A percentile compares a stretch with the other conserved stretches of the same genome.
phyloP scores from a whole-genome alignment of 2,113 vertebrate genomes.

The Abramis brama region DNA sequence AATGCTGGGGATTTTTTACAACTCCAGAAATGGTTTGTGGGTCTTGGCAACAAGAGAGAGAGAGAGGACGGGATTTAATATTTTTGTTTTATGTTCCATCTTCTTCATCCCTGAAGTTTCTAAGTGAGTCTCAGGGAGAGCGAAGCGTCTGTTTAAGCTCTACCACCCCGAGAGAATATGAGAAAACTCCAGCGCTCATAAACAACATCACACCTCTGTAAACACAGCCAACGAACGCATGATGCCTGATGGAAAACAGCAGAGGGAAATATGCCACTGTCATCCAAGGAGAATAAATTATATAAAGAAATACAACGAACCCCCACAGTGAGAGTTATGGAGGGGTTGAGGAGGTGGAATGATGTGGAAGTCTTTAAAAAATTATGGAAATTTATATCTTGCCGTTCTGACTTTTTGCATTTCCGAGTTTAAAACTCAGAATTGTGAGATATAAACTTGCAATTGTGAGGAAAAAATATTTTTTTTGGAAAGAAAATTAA shows the following conservation, averaged over 20 bases:
- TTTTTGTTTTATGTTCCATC: conserved; percentile 18
- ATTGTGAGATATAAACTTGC: too few species aligned
- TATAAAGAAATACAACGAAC: neutral
- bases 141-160: conserved; percentile 42
- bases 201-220: conserved; percentile 52
- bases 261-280: conserved; percentile 29
- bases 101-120: conserved; percentile 23
- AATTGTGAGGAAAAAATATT: too few species aligned
- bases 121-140: conserved; percentile 6
- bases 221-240: conserved; percentile 36
- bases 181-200: conserved; percentile 17
- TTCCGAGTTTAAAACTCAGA: too few species aligned
- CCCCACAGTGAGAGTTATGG: neutral
- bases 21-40: conserved; percentile 47
- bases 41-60: neutral
- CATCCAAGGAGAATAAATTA: neutral
- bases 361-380: too few species aligned
- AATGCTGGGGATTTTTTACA: conserved; percentile 45
- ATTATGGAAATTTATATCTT: too few species aligned
- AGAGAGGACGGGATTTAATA: conserved; percentile 10
- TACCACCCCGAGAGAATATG: conserved; percentile 22
- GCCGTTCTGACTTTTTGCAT: too few species aligned
- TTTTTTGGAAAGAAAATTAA: neutral
- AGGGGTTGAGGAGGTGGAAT: neutral
- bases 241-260: conserved; percentile 22